Percentiles rank a stretch among this genome's conserved stretches.
phyloP scores from a whole-genome alignment of 1,140 invertebrate species.

The Micrasema longulum region DNA sequence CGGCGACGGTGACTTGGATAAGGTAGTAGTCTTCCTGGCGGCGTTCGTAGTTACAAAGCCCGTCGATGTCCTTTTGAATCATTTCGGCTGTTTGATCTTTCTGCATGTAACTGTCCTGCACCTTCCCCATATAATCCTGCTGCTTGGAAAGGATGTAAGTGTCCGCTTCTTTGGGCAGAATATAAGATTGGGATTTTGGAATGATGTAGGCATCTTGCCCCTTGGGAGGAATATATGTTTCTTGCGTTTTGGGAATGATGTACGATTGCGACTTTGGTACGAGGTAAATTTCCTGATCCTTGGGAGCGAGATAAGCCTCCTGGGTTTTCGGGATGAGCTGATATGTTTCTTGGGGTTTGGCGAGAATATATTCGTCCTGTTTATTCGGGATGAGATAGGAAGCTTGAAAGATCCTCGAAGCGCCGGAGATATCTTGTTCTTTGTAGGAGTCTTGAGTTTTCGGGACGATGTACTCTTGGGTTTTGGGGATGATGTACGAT shows the following conservation, averaged over 20 bases:
- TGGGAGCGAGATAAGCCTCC: conserved; percentile 11
- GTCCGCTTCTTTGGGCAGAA: conserved; percentile 18
- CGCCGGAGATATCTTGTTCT: conserved; percentile 2
- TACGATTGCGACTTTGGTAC: conserved; percentile 23
- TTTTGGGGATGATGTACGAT: conserved; percentile 23
- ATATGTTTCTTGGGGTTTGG: conserved; percentile 23
- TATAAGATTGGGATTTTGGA: conserved; percentile 20
- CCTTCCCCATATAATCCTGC: conserved; percentile 11
- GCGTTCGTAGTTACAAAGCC: conserved; percentile 27
- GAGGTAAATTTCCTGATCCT: conserved; percentile 30
- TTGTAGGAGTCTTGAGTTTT: conserved; percentile 24
- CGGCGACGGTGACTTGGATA: conserved; percentile 26
- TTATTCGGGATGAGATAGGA: conserved; percentile 19
- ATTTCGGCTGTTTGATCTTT: conserved; percentile 11
- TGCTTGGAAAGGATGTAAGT: conserved; percentile 8
- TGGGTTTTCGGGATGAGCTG: conserved; percentile 26
- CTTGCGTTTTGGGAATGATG: conserved; percentile 27
- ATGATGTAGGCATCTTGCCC: conserved; percentile 30
- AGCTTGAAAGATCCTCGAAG: not conserved
- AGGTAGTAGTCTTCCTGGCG: conserved; percentile 30
- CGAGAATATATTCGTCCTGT: conserved; percentile 12
- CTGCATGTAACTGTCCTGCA: conserved; percentile 17
- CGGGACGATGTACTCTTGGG: conserved; percentile 23
- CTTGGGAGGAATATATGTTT: conserved; percentile 24
- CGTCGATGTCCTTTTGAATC: conserved; percentile 32